Conservation (phyloP, 2,888 invertebrate species). For the Rhamnusium bicolor region DNA sequence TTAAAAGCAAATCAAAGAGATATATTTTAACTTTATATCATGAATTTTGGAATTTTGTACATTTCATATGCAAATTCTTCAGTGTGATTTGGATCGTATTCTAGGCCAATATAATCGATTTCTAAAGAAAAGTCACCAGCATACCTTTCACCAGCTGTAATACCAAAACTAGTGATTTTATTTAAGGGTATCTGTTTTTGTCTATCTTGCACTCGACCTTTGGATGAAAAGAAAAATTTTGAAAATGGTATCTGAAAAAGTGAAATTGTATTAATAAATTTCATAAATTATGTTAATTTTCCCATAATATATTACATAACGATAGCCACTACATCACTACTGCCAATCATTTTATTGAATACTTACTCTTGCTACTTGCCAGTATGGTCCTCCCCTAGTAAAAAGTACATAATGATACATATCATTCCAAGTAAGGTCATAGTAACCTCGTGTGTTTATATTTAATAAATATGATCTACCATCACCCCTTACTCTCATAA, state of each 20-base stretch:
- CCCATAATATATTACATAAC: too few relatives aligned
- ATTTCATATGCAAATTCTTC: conserved; percentile 96
- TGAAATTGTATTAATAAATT: conserved; percentile 33
- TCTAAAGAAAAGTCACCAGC: conserved; percentile 91
- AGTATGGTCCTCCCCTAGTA: conserved; percentile 98
- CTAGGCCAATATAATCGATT: conserved; percentile 93
- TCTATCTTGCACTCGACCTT: conserved; percentile 89
- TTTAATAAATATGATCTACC: conserved; percentile 92
- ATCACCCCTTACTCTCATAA: conserved; percentile 92
- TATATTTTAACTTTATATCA: conserved; percentile 71
- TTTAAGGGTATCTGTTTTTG: conserved; percentile 78
- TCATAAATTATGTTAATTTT: too few relatives aligned
- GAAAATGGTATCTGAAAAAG: conserved; percentile 91
- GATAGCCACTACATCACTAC: too few relatives aligned
- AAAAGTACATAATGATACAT: conserved; percentile 88
- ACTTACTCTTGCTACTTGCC: conserved; percentile 90
- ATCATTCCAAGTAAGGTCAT: conserved; percentile 93
- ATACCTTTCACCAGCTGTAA: conserved; percentile 85
- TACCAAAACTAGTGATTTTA: conserved; percentile 83
- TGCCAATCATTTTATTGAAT: neutral
- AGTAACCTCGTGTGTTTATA: conserved; percentile 82
- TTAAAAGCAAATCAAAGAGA: neutral
- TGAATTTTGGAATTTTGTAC: conserved; percentile 82
- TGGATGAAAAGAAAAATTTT: conserved; percentile 87
- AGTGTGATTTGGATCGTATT: conserved; percentile 83